Evolutionary conservation across 1,140 invertebrate genomes (phyloP).

Genomic region (Portunus trituberculatus): DNA sequence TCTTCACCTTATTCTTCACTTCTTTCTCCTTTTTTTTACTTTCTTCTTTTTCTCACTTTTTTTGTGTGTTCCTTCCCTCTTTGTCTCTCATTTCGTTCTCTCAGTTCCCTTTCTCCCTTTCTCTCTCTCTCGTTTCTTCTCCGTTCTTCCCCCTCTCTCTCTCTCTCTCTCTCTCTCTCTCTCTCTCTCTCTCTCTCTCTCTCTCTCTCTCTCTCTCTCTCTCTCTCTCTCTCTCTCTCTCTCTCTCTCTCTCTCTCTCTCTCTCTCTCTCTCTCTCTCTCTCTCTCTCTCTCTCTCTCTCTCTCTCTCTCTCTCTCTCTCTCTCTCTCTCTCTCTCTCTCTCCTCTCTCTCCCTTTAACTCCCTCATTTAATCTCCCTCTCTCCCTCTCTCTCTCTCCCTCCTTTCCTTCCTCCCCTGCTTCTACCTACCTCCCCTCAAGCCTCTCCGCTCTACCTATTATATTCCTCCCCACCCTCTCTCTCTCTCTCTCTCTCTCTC

Average conservation of each 20-base stretch:
- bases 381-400: neutral
- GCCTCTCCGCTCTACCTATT: no score
- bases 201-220: neutral
- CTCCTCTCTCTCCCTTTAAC: neutral
- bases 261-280: neutral
- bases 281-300: neutral
- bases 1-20: neutral
- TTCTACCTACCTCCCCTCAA: neutral
- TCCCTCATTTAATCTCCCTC: neutral
- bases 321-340: no score
- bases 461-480: no score
- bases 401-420: neutral
- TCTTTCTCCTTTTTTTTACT: neutral
- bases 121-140: neutral
- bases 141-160: neutral
- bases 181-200: neutral
- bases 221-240: neutral
- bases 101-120: neutral
- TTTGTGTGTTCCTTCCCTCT: neutral
- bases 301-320: neutral
- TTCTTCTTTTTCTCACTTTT: neutral
- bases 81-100: neutral
- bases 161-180: neutral
- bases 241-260: neutral
- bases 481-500: no score